Evolutionary conservation across 2,797 vertebrate species (phyloP), one percentile per base, ranked within the genome.

Genomic region (Hydrocynus forskahlii): DNA sequence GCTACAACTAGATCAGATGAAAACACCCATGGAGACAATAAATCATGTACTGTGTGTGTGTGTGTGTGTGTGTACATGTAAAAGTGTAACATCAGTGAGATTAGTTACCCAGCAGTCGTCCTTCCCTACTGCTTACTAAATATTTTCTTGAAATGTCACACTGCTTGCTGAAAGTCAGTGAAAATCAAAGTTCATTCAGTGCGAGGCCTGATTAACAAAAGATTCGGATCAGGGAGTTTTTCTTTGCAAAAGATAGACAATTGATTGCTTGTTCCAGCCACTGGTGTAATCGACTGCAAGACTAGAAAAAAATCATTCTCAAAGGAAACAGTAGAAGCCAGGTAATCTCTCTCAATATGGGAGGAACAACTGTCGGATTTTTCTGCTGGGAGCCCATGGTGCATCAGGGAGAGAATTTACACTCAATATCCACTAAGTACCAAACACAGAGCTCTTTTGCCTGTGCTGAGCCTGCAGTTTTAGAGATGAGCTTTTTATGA

Each of bases 391-490:
- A 84, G 69, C 59, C 43, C 63, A 54, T 10, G 45, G 66, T 57
- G 64, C 59, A 79, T 72, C 60, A 43, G 40, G 52, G 75, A 71
- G 62, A 60, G 55, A 54, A 59, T 55, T 69, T 50, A 52, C 45
- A 54, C 75, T 71, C 84, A 59, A 72, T 86, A 75, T 79, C 79
- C 72, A 84, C 73, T 62, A 77, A 78, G 76, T 59, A 70, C 52
- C 48, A 17, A 55, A 84, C 63, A 84, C 83, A 81, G 79, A 83
- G 63, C 75, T 78, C 71, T 77, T 70, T 72, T 55, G 40, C 64
- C 73, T 70, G 63, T 67, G 52, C 40, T 78, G 54, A 62, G 54
- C 23, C 63, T 59, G 55, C 54, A 64, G 52, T 76, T 76, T 77
- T 59, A 48, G 29, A 75, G 76, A 60, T 23, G 62, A 70, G 84